Evolutionary conservation across 2,113 vertebrate species (phyloP).

Genomic region (Eleginops maclovinus): DNA sequence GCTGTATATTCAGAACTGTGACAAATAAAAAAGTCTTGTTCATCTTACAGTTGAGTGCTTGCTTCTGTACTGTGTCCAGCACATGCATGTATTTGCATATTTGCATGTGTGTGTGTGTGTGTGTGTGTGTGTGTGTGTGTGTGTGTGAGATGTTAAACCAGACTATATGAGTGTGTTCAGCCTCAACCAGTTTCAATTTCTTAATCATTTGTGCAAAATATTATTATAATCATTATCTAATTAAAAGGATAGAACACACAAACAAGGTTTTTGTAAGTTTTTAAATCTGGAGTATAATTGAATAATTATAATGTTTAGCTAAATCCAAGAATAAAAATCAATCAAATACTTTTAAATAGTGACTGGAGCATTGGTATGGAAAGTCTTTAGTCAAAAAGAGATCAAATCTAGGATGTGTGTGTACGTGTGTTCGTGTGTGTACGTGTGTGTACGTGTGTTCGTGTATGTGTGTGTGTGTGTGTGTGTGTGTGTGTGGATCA

Average conservation of each 20-base stretch:
- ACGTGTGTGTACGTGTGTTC: constrained; percentile 2
- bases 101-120: constrained; percentile 7
- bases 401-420: constrained; percentile 11
- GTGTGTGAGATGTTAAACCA: constrained; percentile 24
- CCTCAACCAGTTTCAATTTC: not conserved
- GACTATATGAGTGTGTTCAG: not conserved
- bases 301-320: constrained; percentile 1
- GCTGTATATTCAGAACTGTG: constrained; percentile 28
- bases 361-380: constrained; percentile 24
- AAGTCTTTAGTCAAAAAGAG: constrained; percentile 30
- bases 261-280: constrained; percentile 6
- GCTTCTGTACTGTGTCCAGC: constrained; percentile 37
- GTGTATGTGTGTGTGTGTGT: constrained; percentile 8
- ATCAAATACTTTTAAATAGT: constrained; percentile 27
- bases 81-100: constrained; percentile 37
- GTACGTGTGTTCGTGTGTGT: no score
- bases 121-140: constrained; percentile 8
- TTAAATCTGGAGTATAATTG: not conserved
- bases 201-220: constrained; percentile 1
- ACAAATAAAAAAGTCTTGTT: constrained; percentile 25
- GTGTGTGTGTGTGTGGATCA: constrained; percentile 14
- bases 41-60: constrained; percentile 29
- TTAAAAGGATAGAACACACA: constrained; percentile 20
- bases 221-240: not conserved
- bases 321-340: constrained; percentile 34